These are phyloP conservation scores for Cyphomyrus discorhynchus DNA, from an alignment of 2,113 vertebrate genomes.

Conservation along the genomic window DNA sequence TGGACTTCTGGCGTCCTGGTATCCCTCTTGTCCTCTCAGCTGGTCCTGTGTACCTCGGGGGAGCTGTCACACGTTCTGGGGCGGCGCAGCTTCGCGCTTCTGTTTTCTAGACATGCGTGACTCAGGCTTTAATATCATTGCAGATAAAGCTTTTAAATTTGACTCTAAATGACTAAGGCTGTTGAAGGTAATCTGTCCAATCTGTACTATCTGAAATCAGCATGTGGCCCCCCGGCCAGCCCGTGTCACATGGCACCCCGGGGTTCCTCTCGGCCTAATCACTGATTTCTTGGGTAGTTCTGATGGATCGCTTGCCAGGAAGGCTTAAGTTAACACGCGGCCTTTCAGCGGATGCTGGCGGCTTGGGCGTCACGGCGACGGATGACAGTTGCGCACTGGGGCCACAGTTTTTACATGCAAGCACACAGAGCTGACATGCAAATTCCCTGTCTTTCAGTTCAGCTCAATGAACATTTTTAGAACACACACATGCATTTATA, in stretches of 20 bases:
- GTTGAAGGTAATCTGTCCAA: not conserved
- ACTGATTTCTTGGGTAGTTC: not conserved
- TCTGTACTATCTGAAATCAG: not conserved
- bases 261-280: not conserved
- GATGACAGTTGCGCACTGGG: not conserved
- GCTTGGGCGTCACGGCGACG: not conserved
- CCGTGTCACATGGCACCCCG: not conserved
- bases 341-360: not conserved
- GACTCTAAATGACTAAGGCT: not conserved
- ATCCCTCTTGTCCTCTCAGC: not conserved
- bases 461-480: not conserved
- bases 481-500: not conserved
- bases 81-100: not conserved
- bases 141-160: not conserved
- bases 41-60: not conserved
- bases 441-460: not conserved
- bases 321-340: not conserved
- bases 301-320: not conserved
- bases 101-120: not conserved
- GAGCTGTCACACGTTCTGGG: not conserved
- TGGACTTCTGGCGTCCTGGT: not conserved
- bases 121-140: not conserved
- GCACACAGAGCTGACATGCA: not conserved
- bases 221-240: not conserved
- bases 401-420: not conserved